Evolutionary conservation across 2,888 invertebrate species (phyloP).

Genomic region (Branchipolynoe longqiensis): DNA sequence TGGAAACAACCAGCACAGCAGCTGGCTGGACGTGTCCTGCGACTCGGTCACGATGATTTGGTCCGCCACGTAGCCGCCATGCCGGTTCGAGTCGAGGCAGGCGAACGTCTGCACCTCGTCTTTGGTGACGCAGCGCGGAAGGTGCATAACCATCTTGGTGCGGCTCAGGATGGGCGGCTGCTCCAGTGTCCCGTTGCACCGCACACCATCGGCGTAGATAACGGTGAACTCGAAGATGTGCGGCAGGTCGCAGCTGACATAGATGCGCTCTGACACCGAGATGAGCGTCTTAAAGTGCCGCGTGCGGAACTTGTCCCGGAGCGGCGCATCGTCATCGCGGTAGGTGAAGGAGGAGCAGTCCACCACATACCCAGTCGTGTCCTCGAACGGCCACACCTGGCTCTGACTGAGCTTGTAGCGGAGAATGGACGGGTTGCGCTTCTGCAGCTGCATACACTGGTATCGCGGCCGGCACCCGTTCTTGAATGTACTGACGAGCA

Average conservation of each 20-base stretch:
- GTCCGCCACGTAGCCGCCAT: conserved; percentile 61
- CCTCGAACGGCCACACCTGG: conserved; percentile 63
- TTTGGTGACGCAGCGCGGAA: conserved; percentile 52
- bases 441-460: conserved; percentile 59
- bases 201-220: conserved; percentile 45
- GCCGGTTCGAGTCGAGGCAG: conserved; percentile 61
- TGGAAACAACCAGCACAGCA: conserved; percentile 63
- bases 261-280: conserved; percentile 42
- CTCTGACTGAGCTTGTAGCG: conserved; percentile 62
- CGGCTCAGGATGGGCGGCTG: neutral
- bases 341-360: conserved; percentile 61
- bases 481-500: conserved; percentile 62
- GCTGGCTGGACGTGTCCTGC: conserved; percentile 35
- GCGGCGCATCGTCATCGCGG: conserved; percentile 61
- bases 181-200: conserved; percentile 59
- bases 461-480: conserved; percentile 63
- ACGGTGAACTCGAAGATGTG: conserved; percentile 48
- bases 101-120: conserved; percentile 52
- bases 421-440: conserved; percentile 58
- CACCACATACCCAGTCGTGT: conserved; percentile 26
- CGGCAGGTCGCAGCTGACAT: conserved; percentile 59
- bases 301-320: conserved; percentile 57
- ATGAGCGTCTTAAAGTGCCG: conserved; percentile 61
- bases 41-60: conserved; percentile 63
- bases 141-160: conserved; percentile 57